Conservation (phyloP, 1,140 invertebrate species). For the Sarcophaga peregrina region DNA sequence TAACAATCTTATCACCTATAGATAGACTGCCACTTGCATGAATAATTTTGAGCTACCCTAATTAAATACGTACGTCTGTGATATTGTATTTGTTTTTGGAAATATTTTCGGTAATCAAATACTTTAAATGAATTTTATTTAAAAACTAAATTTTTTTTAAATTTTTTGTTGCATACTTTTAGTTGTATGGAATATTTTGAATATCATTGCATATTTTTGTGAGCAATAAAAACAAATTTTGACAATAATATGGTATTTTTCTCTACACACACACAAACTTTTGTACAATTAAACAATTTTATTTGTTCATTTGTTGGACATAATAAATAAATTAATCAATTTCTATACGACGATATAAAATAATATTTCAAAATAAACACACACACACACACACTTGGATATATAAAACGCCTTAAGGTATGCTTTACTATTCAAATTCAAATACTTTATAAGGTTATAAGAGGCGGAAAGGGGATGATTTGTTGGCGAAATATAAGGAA, state of each 20-base stretch:
- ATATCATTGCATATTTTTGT: not conserved
- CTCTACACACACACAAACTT: too few relatives aligned
- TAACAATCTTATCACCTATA: too few relatives aligned
- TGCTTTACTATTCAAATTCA: slow-evolving; percentile 45
- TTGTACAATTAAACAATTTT: too few relatives aligned
- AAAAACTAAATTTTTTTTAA: not conserved
- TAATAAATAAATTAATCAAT: slow-evolving; percentile 12
- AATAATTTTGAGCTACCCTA: too few relatives aligned
- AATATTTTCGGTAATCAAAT: not conserved
- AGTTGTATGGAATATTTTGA: not conserved
- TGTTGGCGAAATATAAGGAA: too few relatives aligned
- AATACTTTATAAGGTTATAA: not conserved
- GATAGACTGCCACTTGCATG: too few relatives aligned
- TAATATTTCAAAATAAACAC: not conserved
- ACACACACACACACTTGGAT: not conserved
- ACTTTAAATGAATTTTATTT: too few relatives aligned
- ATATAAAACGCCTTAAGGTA: slow-evolving; percentile 45
- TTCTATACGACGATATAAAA: not conserved
- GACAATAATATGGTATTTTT: too few relatives aligned
- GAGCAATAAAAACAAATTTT: too few relatives aligned
- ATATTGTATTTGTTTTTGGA: not conserved
- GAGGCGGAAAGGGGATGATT: too few relatives aligned
- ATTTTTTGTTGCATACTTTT: not conserved
- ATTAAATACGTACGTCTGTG: too few relatives aligned
- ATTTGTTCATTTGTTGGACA: not conserved